These are phyloP conservation scores for Rhinolophus sinicus DNA, from an alignment of 2,113 vertebrate genomes.

Conservation along the genomic window DNA sequence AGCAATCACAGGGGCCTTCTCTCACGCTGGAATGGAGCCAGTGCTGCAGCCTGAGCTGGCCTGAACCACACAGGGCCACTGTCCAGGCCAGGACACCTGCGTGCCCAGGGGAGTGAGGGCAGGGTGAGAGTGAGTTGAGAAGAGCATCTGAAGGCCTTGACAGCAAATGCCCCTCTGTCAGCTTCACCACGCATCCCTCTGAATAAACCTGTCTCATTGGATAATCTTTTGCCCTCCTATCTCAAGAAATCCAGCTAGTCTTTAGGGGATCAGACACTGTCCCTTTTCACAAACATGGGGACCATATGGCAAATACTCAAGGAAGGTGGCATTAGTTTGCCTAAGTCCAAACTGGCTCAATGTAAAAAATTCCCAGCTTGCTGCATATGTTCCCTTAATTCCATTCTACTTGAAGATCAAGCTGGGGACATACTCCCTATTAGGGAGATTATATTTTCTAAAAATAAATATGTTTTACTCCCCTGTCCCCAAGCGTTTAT, in stretches of 20 bases:
- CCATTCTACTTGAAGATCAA: neutral
- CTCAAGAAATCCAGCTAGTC: neutral
- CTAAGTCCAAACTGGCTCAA: neutral
- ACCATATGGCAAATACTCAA: neutral
- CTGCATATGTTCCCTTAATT: neutral
- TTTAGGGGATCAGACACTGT: neutral
- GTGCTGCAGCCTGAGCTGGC: neutral
- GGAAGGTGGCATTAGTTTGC: neutral
- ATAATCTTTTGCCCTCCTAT: neutral
- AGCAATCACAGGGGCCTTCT: neutral
- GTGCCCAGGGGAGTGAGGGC: neutral
- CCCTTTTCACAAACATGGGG: neutral
- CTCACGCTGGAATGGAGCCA: neutral
- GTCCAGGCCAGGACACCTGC: neutral
- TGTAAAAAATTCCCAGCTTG: neutral
- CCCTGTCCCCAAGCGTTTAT: neutral
- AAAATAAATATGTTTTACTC: neutral
- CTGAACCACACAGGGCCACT: neutral
- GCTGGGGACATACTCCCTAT: neutral
- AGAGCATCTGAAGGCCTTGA: neutral
- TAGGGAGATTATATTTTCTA: neutral
- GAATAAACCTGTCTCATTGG: neutral
- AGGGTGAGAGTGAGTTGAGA: neutral
- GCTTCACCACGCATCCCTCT: neutral
- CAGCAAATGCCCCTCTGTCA: neutral